phyloP scores from a whole-genome alignment of 2,113 vertebrate species.

The Hippocampus zosterae region DNA sequence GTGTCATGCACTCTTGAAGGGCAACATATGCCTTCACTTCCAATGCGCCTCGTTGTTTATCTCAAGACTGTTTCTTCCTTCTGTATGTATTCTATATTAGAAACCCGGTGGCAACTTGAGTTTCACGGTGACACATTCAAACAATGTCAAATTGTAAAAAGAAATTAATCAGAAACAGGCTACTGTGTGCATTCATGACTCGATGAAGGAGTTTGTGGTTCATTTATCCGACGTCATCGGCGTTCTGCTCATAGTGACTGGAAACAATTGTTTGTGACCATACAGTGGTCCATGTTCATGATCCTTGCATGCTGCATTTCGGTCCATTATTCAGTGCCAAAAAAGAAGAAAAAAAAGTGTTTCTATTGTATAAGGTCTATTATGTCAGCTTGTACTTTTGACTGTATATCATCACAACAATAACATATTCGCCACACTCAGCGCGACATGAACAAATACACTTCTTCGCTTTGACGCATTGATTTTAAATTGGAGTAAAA shows the following conservation, averaged over 20 bases:
- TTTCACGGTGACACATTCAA: background rate
- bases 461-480: background rate
- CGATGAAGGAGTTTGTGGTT: too few species aligned
- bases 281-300: too few species aligned
- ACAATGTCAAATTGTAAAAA: too few species aligned
- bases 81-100: background rate
- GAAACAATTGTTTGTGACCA: too few species aligned
- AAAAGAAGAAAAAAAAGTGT: background rate
- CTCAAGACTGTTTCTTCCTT: background rate
- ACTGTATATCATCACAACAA: background rate
- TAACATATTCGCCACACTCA: background rate
- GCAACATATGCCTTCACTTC: background rate
- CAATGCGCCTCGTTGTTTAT: background rate
- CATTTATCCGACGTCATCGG: too few species aligned
- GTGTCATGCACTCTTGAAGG: conserved; percentile 17
- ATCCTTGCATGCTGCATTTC: too few species aligned
- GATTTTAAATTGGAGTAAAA: conserved; percentile 16
- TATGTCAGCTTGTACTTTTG: background rate
- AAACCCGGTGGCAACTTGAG: background rate
- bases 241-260: too few species aligned
- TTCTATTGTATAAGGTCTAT: background rate
- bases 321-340: background rate
- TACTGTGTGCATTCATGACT: too few species aligned
- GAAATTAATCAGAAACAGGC: background rate
- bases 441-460: background rate